These are phyloP conservation scores for Tribolium freemani DNA, from an alignment of 2,888 invertebrate species.

Conservation along the genomic window DNA sequence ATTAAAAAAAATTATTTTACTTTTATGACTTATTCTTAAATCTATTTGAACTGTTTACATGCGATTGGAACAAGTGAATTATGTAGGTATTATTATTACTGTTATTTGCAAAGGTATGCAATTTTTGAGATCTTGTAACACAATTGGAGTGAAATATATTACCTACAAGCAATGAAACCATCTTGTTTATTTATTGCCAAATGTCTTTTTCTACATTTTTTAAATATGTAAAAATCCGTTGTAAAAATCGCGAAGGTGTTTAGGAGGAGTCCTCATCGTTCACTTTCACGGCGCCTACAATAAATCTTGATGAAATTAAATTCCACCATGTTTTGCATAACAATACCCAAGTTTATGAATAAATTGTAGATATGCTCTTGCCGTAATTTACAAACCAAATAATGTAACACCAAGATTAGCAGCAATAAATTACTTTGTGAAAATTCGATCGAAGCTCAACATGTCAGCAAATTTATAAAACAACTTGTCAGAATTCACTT, in stretches of 20 bases:
- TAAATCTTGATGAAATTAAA: constrained; percentile 40
- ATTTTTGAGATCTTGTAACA: too few species aligned
- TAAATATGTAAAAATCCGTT: too few species aligned
- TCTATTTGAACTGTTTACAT: too few species aligned
- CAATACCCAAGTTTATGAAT: constrained; percentile 37
- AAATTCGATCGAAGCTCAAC: not conserved
- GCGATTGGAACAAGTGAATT: too few species aligned
- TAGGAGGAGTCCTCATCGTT: not conserved
- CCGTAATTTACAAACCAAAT: constrained; percentile 37
- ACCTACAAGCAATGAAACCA: too few species aligned
- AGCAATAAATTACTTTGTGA: constrained; percentile 26
- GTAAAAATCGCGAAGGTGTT: constrained; percentile 29
- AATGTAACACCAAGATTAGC: constrained; percentile 20
- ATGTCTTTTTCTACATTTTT: too few species aligned
- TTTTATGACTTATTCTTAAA: too few species aligned
- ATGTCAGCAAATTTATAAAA: constrained; percentile 14
- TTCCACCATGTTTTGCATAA: constrained; percentile 38
- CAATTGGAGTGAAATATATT: too few species aligned
- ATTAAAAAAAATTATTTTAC: too few species aligned
- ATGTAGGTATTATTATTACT: too few species aligned
- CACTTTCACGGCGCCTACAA: constrained; percentile 36
- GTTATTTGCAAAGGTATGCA: too few species aligned
- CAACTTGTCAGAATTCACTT: constrained; percentile 3
- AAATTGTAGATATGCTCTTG: constrained; percentile 34
- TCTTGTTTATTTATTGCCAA: too few species aligned